These are phyloP conservation scores for Hypanus sabinus DNA, from an alignment of 2,113 vertebrate genomes.

Conservation along the genomic window DNA sequence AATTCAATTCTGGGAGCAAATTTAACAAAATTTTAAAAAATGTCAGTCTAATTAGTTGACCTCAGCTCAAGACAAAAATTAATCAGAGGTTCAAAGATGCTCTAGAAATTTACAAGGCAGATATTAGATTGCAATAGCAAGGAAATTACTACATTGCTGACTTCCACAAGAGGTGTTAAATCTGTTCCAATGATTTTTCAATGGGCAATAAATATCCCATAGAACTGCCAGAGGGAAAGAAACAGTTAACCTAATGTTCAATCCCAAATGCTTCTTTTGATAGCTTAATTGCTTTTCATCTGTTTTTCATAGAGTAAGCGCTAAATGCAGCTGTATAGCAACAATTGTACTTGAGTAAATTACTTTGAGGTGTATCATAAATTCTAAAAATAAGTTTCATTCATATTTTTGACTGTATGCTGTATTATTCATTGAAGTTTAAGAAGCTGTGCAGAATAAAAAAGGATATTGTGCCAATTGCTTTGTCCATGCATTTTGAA, in stretches of 20 bases:
- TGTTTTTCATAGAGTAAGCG: neutral
- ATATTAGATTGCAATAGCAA: neutral
- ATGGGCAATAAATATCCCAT: neutral
- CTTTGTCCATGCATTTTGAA: neutral
- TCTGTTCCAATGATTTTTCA: neutral
- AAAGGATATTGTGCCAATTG: neutral
- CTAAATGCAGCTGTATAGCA: neutral
- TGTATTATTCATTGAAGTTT: neutral
- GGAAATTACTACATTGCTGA: neutral
- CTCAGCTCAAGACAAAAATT: neutral
- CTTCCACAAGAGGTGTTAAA: neutral
- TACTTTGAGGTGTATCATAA: neutral
- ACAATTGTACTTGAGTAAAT: neutral
- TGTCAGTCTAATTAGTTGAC: neutral
- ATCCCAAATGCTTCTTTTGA: neutral
- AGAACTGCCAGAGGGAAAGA: neutral
- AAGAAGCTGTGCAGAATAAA: neutral
- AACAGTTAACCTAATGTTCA: neutral
- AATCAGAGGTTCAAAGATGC: neutral
- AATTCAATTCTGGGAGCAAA: neutral
- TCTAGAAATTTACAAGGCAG: neutral
- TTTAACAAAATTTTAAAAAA: neutral
- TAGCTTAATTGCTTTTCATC: neutral
- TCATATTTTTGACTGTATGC: neutral
- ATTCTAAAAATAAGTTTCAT: neutral